These are phyloP conservation scores for Cosmorhoe ocellata DNA, from an alignment of 2,888 invertebrate species.

Conservation along the genomic window DNA sequence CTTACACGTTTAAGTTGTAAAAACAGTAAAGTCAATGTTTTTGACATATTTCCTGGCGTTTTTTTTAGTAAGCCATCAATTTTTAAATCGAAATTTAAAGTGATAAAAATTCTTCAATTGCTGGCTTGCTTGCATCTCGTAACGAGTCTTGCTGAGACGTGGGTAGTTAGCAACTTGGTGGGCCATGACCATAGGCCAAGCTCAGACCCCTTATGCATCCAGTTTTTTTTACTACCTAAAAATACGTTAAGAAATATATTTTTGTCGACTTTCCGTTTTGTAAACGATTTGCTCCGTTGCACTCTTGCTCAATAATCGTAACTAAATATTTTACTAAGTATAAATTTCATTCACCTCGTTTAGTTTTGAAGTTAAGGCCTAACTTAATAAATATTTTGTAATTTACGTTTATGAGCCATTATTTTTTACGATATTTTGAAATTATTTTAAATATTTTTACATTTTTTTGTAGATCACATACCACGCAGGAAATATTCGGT, in stretches of 20 bases:
- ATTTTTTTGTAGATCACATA: neutral
- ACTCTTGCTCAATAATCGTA: slow-evolving; percentile 29
- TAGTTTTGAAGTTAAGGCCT: slow-evolving; percentile 27
- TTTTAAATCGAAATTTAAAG: too few species aligned
- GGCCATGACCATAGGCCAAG: neutral
- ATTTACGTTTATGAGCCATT: slow-evolving; percentile 13
- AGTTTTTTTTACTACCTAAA: slow-evolving; percentile 18
- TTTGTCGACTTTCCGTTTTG: slow-evolving; percentile 28
- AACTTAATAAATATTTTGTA: slow-evolving; percentile 20
- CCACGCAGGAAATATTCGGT: neutral
- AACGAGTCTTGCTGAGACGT: too few species aligned
- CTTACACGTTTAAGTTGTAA: too few species aligned
- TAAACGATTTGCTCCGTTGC: slow-evolving; percentile 32
- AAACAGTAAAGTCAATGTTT: too few species aligned
- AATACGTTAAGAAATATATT: slow-evolving; percentile 28
- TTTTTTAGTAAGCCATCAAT: too few species aligned
- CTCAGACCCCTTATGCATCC: slow-evolving; percentile 2
- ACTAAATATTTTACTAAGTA: slow-evolving; percentile 28
- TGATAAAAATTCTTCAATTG: too few species aligned
- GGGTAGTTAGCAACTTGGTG: neutral
- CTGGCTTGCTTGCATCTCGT: too few species aligned
- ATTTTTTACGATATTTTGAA: slow-evolving; percentile 17
- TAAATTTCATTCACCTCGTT: slow-evolving; percentile 29
- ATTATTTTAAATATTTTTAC: slow-evolving; percentile 6
- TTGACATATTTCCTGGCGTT: too few species aligned